These are phyloP conservation scores for Dicrurus megarhynchus DNA, from an alignment of 2,113 vertebrate species.

Conservation along the genomic window DNA sequence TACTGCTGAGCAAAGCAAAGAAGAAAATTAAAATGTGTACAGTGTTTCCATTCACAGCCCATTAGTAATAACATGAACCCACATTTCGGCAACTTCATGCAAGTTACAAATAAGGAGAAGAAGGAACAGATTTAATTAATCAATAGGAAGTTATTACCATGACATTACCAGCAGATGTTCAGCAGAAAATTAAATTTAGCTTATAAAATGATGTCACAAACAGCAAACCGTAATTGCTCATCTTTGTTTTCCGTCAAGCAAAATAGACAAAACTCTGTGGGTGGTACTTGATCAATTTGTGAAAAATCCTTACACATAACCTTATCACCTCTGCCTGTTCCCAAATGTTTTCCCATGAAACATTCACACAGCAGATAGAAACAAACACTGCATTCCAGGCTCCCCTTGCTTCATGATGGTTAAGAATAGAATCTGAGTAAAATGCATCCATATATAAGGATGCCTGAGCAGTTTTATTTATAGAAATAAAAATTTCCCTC, in stretches of 20 bases:
- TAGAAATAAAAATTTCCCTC: not conserved
- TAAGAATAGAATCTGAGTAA: not conserved
- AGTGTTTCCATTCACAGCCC: not conserved
- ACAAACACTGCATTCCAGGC: not conserved
- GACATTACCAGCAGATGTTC: slow-evolving; percentile 74
- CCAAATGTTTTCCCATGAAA: not conserved
- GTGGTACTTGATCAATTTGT: slow-evolving; percentile 9
- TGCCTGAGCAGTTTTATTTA: not conserved
- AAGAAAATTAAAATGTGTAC: slow-evolving; percentile 22
- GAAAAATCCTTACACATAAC: slow-evolving; percentile 32
- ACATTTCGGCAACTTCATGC: slow-evolving; percentile 6
- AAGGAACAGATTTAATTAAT: slow-evolving; percentile 62
- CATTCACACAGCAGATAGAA: not conserved
- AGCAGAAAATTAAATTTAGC: slow-evolving; percentile 78
- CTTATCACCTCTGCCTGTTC: slow-evolving; percentile 18
- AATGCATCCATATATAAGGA: not conserved
- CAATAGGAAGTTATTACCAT: slow-evolving; percentile 79
- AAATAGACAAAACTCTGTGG: slow-evolving; percentile 36
- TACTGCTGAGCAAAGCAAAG: not conserved
- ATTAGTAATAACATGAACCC: not conserved
- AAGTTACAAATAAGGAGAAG: slow-evolving; percentile 60
- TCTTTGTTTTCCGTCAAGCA: slow-evolving; percentile 63
- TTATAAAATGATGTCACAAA: slow-evolving; percentile 72
- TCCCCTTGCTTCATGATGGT: not conserved
- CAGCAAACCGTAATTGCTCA: slow-evolving; percentile 64